A percentile compares a stretch with the other conserved stretches of the same genome.
These are phyloP conservation scores for Brachypteracias leptosomus DNA, from an alignment of 2,113 vertebrate genomes.

Conservation along the genomic window DNA sequence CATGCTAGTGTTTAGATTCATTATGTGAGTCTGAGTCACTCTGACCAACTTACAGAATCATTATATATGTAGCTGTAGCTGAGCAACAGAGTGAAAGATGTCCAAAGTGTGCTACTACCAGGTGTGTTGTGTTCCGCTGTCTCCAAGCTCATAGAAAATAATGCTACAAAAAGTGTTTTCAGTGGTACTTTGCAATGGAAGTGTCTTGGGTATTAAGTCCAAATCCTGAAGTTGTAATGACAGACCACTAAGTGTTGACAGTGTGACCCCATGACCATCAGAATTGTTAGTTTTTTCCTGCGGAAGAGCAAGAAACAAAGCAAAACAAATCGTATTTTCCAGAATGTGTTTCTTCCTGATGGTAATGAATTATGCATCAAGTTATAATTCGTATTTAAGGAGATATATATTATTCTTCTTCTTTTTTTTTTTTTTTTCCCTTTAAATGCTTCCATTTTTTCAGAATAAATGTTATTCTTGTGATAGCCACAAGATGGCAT, in stretches of 20 bases:
- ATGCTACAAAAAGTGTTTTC: neutral
- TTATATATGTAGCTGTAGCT: neutral
- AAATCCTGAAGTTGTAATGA: neutral
- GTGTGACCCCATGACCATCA: neutral
- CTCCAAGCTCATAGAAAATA: neutral
- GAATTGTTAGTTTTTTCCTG: neutral
- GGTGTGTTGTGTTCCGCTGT: neutral
- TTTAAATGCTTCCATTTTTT: neutral
- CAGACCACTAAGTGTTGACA: neutral
- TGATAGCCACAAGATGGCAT: slow-evolving; percentile 7
- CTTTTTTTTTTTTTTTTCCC: rapidly evolving
- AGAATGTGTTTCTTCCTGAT: neutral
- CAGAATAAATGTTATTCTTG: neutral
- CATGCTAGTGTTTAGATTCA: neutral
- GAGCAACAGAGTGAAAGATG: neutral
- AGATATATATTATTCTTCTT: neutral
- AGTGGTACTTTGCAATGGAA: neutral
- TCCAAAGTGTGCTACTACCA: neutral
- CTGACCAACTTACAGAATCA: neutral
- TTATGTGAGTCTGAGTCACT: neutral
- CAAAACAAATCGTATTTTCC: neutral
- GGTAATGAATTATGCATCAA: neutral
- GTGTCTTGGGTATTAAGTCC: neutral
- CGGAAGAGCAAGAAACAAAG: neutral
- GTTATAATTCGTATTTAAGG: neutral